Base-by-base conservation (phyloP, 1,140 invertebrate species). In the Physella acuta region DNA sequence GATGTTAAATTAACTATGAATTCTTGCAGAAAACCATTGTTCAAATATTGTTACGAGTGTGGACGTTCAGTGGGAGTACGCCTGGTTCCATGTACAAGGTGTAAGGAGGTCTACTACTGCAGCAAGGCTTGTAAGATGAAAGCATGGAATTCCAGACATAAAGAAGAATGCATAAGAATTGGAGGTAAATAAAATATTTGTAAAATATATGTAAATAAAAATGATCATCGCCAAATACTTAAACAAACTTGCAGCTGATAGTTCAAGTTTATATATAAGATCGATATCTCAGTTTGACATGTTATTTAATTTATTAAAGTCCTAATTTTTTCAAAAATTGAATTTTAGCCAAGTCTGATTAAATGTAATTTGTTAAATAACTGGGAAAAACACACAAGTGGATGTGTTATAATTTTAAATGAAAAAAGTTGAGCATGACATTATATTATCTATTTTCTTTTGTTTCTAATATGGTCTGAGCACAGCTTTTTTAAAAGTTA, bases 31-130 rank as follows among this genome's bases (percentile, higher is more conserved):
- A 83, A 83, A 60, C 80, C 82, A 8, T 51, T 80, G 55, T 79
- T 85, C 61, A 82, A 81, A 30, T 85, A 83, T 70, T 86, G 85
- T 68, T 85, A 85, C 62, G 81, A 85, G 60, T 86, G 85, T 76
- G 84, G 84, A 30, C 76, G 84, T 14, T 84, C 82, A 3, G 80
- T 85, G 1, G 79, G 78, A 59, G 81, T 86, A 0, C 75, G 81
- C 39, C 74, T 86, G 68, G 75, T 79, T 34, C 71, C 81, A 17
- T 86, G 85, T 72, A 82, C 83, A 28, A 62, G 84, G 28, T 86
- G 85, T 75, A 85, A 85, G 60, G 82, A 83, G 53, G 83, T 86
- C 1, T 84, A 76, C 71, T 86, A 82, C 75, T 86, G 85, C 59
- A 83, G 84, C 70, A 86, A 86, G 72, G 76, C 78, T n/a, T 86